Conservation (phyloP, 2,113 vertebrate species). For the Petromus typicus region DNA sequence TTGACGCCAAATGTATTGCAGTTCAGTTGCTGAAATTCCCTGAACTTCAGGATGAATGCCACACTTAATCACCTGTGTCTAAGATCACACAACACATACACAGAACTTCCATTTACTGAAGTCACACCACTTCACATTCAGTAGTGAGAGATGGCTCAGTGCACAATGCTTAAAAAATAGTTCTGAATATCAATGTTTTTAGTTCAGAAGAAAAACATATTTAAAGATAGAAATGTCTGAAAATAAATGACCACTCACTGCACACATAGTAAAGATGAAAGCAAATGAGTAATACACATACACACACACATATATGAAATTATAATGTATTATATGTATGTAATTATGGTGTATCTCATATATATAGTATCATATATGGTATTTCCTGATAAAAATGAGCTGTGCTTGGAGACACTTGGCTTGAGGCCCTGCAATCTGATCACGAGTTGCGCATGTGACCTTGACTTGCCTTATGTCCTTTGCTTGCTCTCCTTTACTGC, state of each 20-base stretch:
- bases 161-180: not conserved
- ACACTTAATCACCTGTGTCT: not conserved
- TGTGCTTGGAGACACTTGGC: not conserved
- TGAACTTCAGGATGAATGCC: not conserved
- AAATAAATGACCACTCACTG: fast-evolving
- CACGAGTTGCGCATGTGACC: fast-evolving
- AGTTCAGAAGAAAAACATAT: not conserved
- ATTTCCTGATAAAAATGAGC: not conserved
- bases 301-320: too few relatives aligned
- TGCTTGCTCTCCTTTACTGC: fast-evolving
- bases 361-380: too few relatives aligned
- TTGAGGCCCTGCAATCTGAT: not conserved
- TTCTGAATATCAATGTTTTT: not conserved
- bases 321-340: too few relatives aligned
- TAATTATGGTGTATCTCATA: too few relatives aligned
- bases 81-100: not conserved
- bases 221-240: not conserved
- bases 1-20: not conserved
- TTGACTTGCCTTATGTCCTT: not conserved
- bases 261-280: not conserved
- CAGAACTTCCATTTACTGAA: not conserved
- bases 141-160: not conserved
- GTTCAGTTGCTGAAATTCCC: not conserved
- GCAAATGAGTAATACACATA: not conserved
- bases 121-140: not conserved